phyloP scores from a whole-genome alignment of 1,140 invertebrate species.

The Drosophila simulans region DNA sequence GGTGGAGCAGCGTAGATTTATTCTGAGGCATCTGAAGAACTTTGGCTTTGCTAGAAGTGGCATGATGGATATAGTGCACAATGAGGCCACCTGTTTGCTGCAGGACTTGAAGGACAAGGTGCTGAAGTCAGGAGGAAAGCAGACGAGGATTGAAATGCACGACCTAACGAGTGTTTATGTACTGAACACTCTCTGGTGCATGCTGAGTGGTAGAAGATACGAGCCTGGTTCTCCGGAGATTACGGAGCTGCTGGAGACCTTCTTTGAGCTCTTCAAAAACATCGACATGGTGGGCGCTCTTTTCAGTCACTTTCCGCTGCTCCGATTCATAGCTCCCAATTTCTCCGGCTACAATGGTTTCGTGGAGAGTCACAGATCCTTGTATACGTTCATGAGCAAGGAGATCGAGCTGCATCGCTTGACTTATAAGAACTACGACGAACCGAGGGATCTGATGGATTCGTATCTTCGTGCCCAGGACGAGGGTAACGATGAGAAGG shows the following conservation, averaged over 20 bases:
- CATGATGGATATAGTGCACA: conserved; percentile 90
- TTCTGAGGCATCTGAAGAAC: conserved; percentile 91
- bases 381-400: conserved; percentile 90
- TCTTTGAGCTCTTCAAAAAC: conserved; percentile 89
- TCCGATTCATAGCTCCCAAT: conserved; percentile 90
- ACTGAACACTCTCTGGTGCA: conserved; percentile 94
- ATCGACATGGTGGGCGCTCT: conserved; percentile 91
- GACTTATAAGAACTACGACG: conserved; percentile 86
- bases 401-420: conserved; percentile 91
- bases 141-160: conserved; percentile 87
- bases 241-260: conserved; percentile 88
- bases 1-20: conserved; percentile 93
- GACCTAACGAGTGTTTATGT: conserved; percentile 91
- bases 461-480: conserved; percentile 90
- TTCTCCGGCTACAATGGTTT: conserved; percentile 91
- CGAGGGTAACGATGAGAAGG: conserved; percentile 85
- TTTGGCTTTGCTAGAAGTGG: conserved; percentile 92
- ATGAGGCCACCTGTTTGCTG: conserved; percentile 88
- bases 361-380: conserved; percentile 88
- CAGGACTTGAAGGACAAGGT: conserved; percentile 86
- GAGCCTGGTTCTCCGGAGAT: conserved; percentile 88
- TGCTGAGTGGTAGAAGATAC: conserved; percentile 92
- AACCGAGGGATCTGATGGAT: conserved; percentile 93
- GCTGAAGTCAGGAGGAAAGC: conserved; percentile 67
- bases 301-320: conserved; percentile 92